Evolutionary conservation across 2,888 invertebrate species (phyloP).

Genomic region (Amiota minor): DNA sequence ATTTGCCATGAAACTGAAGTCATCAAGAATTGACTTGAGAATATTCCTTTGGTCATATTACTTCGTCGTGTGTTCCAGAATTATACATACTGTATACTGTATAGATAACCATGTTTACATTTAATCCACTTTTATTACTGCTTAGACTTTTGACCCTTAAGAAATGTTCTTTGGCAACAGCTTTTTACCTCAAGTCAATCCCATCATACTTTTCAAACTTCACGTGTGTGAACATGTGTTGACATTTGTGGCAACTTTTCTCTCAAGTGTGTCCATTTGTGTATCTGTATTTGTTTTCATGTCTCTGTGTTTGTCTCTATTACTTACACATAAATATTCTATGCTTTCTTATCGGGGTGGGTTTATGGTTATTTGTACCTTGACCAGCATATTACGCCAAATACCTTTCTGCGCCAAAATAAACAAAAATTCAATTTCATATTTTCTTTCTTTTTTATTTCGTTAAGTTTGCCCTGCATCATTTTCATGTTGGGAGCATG

Average conservation of each 20-base stretch:
- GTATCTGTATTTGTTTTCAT: background rate
- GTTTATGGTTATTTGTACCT: background rate
- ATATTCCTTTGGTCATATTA: slow-evolving; percentile 1
- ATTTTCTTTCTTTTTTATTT: background rate
- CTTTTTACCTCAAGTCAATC: background rate
- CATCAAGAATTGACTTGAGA: slow-evolving; percentile 26
- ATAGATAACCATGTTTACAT: slow-evolving; percentile 51
- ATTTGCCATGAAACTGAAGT: slow-evolving; percentile 27
- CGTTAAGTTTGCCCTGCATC: background rate
- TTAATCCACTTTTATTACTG: slow-evolving; percentile 63
- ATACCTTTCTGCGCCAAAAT: slow-evolving; percentile 8
- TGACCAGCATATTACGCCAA: slow-evolving; percentile 4
- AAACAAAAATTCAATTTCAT: slow-evolving; percentile 29
- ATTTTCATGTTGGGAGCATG: background rate
- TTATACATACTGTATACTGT: background rate
- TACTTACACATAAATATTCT: slow-evolving; percentile 14
- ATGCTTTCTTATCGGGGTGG: background rate
- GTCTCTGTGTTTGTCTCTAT: background rate
- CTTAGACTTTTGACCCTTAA: slow-evolving; percentile 27
- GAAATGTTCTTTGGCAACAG: background rate
- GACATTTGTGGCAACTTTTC: slow-evolving; percentile 8
- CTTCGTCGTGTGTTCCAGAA: background rate
- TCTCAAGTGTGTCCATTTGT: background rate
- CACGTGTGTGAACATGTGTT: background rate
- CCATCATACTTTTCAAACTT: background rate